Evolutionary conservation across 2,113 vertebrate species (phyloP).

Genomic region (Scatophagus argus): DNA sequence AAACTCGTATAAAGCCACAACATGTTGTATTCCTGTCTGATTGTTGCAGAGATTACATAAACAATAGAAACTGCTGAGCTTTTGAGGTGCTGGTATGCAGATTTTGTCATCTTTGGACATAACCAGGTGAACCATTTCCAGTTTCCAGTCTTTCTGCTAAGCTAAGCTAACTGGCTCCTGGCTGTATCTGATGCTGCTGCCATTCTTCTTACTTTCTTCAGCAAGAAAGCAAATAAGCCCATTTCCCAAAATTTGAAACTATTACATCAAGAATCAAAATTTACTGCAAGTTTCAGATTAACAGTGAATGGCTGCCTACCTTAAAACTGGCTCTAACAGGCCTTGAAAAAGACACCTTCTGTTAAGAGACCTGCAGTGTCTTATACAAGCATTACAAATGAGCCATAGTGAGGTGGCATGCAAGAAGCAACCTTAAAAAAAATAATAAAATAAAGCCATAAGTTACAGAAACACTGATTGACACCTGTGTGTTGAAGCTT

Average conservation of each 20-base stretch:
- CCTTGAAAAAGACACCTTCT: slow-evolving; percentile 5
- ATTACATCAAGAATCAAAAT: neutral
- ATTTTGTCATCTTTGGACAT: neutral
- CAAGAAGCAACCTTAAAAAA: slow-evolving; percentile 8
- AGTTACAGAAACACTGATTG: slow-evolving; percentile 36
- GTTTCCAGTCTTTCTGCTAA: neutral
- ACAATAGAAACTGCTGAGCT: neutral
- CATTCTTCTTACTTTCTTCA: neutral
- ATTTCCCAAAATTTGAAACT: neutral
- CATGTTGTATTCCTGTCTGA: too few relatives aligned
- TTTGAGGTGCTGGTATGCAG: neutral
- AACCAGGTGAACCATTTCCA: neutral
- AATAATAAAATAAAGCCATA: slow-evolving; percentile 35
- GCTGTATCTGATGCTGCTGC: neutral
- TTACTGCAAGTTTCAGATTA: neutral
- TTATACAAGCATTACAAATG: slow-evolving; percentile 9
- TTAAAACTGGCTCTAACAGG: neutral
- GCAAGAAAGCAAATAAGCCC: neutral
- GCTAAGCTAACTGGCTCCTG: neutral
- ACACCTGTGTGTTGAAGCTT: slow-evolving; percentile 53
- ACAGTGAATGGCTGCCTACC: neutral
- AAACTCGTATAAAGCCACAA: too few relatives aligned
- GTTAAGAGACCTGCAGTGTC: neutral
- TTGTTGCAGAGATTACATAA: neutral
- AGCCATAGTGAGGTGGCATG: slow-evolving; percentile 42